Evolutionary conservation across 1,140 invertebrate species (phyloP), one percentile per base, ranked within the genome.

Genomic region (Eumaeus atala): DNA sequence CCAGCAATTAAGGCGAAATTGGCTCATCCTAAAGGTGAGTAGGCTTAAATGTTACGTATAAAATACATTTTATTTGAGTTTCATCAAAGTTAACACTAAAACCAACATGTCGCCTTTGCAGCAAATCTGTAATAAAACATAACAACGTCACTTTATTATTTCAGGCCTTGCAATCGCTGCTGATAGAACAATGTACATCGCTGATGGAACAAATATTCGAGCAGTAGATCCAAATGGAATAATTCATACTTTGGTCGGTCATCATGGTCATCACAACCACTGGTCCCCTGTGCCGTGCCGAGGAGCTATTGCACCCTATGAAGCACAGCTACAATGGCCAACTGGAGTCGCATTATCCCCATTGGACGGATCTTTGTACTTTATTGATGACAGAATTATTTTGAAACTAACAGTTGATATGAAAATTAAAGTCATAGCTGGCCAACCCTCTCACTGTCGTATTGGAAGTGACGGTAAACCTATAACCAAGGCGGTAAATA

Each of bases 281-380:
- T 96, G 95, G 95, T 93, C 93, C 60, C 95, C 95, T 0, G 92
- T 96, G 18, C 95, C 95, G 0, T 97, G 96, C 70, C 88, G 90
- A 14, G 94, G 94, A 47, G 94, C 95, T 0, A 91, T 96, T 56
- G 90, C 94, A 44, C 93, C 95, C 6, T 91, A 90, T 61, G 91
- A 95, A 88, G 94, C 95, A 0, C 95, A 97, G 82, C 86, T 97
- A 9, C 95, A 97, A 76, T 99, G 97, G 97, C 98, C 98, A 1
- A 98, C 96, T 11, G 95, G 96, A 16, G 83, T 99, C 36, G 93
- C 96, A 0, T 87, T 99, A 9, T 98, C 96, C 74, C 97, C 97
- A 1, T 79, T 99, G 5, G 97, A 99, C 80, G 96, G 96, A 36
- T 94, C 95, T 0, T 87, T 99, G 0, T 96, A 98, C 74, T 97